phyloP scores from a whole-genome alignment of 2,888 invertebrate genomes.

The Trissonchulus sp. region DNA sequence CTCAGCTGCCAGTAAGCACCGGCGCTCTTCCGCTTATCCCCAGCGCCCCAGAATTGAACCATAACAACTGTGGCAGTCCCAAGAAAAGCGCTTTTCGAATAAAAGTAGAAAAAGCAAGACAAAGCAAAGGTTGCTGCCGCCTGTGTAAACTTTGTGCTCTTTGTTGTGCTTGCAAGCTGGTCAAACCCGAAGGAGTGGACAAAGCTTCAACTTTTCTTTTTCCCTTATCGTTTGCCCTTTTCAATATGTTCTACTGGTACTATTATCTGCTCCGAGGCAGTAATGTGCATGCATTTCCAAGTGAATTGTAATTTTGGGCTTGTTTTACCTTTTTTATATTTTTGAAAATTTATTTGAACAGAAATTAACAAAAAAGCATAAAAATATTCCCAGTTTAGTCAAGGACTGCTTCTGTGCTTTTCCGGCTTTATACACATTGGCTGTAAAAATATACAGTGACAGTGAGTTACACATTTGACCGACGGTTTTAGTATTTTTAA shows the following conservation, averaged over 20 bases:
- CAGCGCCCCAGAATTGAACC: neutral
- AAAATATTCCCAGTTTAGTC: too few relatives aligned
- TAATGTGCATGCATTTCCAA: too few relatives aligned
- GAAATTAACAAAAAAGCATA: too few relatives aligned
- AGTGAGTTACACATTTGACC: too few relatives aligned
- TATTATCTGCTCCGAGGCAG: conserved; percentile 16
- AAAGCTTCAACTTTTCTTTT: conserved; percentile 15
- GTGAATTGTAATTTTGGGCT: too few relatives aligned
- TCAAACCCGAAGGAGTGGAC: conserved; percentile 22
- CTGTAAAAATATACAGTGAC: too few relatives aligned
- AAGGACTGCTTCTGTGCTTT: too few relatives aligned
- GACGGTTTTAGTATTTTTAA: too few relatives aligned
- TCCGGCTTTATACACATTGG: too few relatives aligned
- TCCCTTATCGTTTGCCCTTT: conserved; percentile 18
- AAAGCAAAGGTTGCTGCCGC: neutral
- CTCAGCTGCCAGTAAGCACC: neutral
- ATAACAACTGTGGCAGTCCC: neutral
- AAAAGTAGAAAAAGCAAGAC: neutral
- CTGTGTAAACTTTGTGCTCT: neutral
- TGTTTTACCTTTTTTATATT: too few relatives aligned
- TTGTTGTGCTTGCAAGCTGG: conserved; percentile 21
- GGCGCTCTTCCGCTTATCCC: neutral
- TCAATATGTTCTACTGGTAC: conserved; percentile 26
- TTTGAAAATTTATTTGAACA: too few relatives aligned
- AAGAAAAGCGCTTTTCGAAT: neutral